Base-by-base conservation (phyloP, 2,888 invertebrate species). In the Ophion ventricosus region DNA sequence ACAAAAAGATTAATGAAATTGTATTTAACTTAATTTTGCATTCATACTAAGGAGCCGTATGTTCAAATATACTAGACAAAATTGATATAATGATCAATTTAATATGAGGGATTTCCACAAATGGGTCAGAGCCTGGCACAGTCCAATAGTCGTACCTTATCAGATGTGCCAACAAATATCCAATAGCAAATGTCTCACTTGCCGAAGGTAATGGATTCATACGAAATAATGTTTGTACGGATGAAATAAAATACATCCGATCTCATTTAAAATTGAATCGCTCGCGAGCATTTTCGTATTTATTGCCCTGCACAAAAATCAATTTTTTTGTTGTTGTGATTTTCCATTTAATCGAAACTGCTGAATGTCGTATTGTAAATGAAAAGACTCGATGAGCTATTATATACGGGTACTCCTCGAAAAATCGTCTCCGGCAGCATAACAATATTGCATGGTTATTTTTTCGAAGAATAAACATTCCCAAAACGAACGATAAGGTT, bases 1-100 rank as follows among this genome's bases (percentile, higher is more conserved):
- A 49, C 25, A 43, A 59, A 72, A 70, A 56, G 59, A 66, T 64
- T 29, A 72, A 56, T 77, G 70, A 76, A 76, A 82, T 77, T 61
- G 14, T 4, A 54, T 69, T 11, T 26, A 49, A 49, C 17, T 25
- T 11, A 14, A 49, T 67, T 49, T 67, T 7, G 49, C 56, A 29
- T 70, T 8, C 20, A 20, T 1, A 54, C 10, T 77, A 59, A 67
- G 25, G 77, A 66, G 56, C 25, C 35, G 26, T 66, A 64, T 11
- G 29, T 0, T 11, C 20, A 61, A 63, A 74, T 26, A 49, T 29
- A 17, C 26, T 7, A 25, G 23, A 43, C 40, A 43, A 54, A 66
- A 66, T 66, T 66, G 54, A 17, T 40, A 49, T 8, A 49, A 49
- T 17, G 49, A 49, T 49, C 11, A 43, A 14, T 43, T 11, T 3